Evolutionary conservation across 2,888 invertebrate genomes (phyloP), one percentile per base, ranked within the genome.

Genomic region (Heliconius ethilla): DNA sequence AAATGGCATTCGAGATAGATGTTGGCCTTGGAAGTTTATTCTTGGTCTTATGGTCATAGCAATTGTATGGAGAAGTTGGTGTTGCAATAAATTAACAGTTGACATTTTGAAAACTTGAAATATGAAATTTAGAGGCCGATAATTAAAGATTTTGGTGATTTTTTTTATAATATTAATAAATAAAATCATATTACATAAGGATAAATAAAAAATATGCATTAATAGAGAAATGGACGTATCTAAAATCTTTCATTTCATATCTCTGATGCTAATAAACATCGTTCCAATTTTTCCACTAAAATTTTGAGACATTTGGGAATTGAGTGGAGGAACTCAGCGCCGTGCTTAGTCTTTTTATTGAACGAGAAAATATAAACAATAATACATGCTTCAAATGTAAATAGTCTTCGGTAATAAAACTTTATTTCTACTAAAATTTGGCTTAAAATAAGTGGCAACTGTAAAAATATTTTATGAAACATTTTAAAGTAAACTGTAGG

Each of bases 401-500:
- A 10, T 3, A 10, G 11, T 59, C 10, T 59, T 10, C 51, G 51
- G 18, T 59, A n/a, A 10, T 7, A 55, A 25, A 13, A 62, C 13
- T 62, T 5, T 25, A 13, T 27, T 62, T 62, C 4, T 62, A 27
- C 25, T 3, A 25, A 62, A 62, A 62, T 27, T 63, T 6, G 27
- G 27, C 63, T 27, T 15, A 63, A 63, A 27, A 63, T 27, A 63
- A 63, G 63, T 63, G 40, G 69, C 37, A 15, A n/a, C 25, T 18
- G 69, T 15, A 15, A 45, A 40, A 45, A 40, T 40, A 40, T 45
- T 69, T 15, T 45, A 67, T 69, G 45, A 69, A 69, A 3, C 69
- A 25, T 25, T 67, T 69, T 25, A 15, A 69, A 69, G 45, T 65
- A 62, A 74, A 74, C 13, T 27, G 22, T 51, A 27, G 70, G 70